Evolutionary conservation across 2,888 invertebrate genomes (phyloP).

Genomic region (Melinopterus prodromus): DNA sequence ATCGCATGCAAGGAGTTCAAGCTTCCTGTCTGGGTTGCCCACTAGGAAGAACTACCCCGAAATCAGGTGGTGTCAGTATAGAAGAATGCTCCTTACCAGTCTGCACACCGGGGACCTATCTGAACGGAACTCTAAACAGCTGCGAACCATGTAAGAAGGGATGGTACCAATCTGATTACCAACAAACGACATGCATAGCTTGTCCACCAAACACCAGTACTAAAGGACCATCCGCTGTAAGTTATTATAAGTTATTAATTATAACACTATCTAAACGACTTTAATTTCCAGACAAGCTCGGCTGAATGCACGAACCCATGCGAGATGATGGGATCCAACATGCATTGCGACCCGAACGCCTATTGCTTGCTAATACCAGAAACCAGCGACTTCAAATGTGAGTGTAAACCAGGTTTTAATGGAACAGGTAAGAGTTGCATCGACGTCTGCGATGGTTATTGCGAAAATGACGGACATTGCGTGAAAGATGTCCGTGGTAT

Average conservation of each 20-base stretch:
- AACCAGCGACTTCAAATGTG: slow-evolving; percentile 86
- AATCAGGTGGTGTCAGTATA: slow-evolving; percentile 80
- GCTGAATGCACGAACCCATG: slow-evolving; percentile 91
- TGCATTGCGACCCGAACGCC: slow-evolving; percentile 88
- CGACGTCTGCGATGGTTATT: slow-evolving; percentile 84
- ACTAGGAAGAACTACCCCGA: slow-evolving; percentile 87
- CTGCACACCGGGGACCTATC: slow-evolving; percentile 80
- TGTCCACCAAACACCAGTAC: slow-evolving; percentile 94
- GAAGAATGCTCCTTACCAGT: slow-evolving; percentile 94
- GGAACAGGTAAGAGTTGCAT: slow-evolving; percentile 84
- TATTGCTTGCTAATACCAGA: slow-evolving; percentile 85
- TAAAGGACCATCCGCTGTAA: slow-evolving; percentile 80
- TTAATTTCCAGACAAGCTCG: slow-evolving; percentile 70
- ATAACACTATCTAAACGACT: not conserved
- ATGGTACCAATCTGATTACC: slow-evolving; percentile 88
- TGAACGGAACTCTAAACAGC: slow-evolving; percentile 85
- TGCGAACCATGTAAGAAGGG: slow-evolving; percentile 90
- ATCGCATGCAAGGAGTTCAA: slow-evolving; percentile 83
- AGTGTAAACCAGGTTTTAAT: slow-evolving; percentile 93
- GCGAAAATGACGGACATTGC: slow-evolving; percentile 90
- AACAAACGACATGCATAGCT: slow-evolving; percentile 85
- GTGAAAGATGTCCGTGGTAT: slow-evolving; percentile 84
- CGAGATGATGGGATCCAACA: slow-evolving; percentile 81
- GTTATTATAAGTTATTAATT: slow-evolving; percentile 51
- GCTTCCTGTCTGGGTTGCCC: slow-evolving; percentile 91